A percentile compares a stretch with the other conserved stretches of the same genome.
Conservation (phyloP, 1,140 invertebrate species). For the Sitophilus oryzae region DNA sequence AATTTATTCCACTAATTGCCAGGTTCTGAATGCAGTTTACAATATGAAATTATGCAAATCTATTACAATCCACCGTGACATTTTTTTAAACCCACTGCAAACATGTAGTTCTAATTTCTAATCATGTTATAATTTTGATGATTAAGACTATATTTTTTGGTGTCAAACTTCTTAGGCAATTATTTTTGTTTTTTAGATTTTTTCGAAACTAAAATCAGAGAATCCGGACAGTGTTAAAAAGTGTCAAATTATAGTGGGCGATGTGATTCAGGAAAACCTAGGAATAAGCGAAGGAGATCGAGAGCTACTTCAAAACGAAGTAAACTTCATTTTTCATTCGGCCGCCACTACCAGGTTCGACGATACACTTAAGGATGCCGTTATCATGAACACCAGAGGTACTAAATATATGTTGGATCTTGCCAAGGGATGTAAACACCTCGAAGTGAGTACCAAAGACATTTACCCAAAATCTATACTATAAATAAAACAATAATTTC, state of each 20-base stretch:
- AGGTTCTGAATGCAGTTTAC: too few species aligned
- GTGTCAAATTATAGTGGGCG: conserved; percentile 68
- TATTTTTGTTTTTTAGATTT: conserved; percentile 21
- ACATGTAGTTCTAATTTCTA: too few species aligned
- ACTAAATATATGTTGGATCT: conserved; percentile 68
- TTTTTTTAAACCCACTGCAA: too few species aligned
- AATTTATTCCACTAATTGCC: too few species aligned
- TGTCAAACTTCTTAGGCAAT: too few species aligned
- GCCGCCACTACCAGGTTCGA: conserved; percentile 87
- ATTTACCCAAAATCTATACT: too few species aligned
- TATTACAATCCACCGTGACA: too few species aligned
- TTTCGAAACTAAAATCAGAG: conserved; percentile 14
- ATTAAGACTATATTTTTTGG: neutral
- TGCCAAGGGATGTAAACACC: conserved; percentile 66
- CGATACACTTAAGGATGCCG: conserved; percentile 65
- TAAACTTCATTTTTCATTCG: conserved; percentile 82
- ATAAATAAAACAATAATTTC: too few species aligned
- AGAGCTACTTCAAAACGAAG: conserved; percentile 59
- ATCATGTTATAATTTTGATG: neutral
- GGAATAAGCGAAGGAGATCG: conserved; percentile 69
- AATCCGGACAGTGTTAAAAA: conserved; percentile 45
- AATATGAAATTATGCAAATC: too few species aligned
- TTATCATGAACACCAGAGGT: conserved; percentile 68
- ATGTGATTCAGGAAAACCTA: conserved; percentile 65
- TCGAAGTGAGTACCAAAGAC: conserved; percentile 48